phyloP scores from a whole-genome alignment of 2,888 invertebrate species.

The Pharmacophagus antenor region DNA sequence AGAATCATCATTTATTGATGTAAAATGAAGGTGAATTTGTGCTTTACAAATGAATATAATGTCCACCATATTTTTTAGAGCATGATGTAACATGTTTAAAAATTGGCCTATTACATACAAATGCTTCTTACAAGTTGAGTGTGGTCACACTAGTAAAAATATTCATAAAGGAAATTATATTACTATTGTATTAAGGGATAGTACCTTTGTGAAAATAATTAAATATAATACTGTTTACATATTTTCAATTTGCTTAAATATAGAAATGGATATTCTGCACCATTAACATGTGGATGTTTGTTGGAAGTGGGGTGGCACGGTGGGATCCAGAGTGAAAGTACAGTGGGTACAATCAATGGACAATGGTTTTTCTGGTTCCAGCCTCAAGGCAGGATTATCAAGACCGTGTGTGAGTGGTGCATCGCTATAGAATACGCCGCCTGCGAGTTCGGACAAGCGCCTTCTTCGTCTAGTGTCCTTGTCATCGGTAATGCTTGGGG shows the following conservation, averaged over 20 bases:
- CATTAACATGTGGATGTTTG: constrained; percentile 47
- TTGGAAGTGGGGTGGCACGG: constrained; percentile 39
- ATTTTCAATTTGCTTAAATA: constrained; percentile 4
- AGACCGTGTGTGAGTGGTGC: constrained; percentile 51
- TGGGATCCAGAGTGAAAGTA: constrained; percentile 48
- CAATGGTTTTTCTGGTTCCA: constrained; percentile 61
- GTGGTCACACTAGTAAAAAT: too few species aligned
- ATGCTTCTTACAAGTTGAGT: too few species aligned
- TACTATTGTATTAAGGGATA: too few species aligned
- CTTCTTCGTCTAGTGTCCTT: constrained; percentile 71
- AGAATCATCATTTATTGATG: background rate
- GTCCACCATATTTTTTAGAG: too few species aligned
- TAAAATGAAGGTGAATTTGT: too few species aligned
- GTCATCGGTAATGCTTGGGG: constrained; percentile 64
- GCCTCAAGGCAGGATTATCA: constrained; percentile 66
- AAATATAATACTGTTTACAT: constrained; percentile 19
- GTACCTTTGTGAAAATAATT: too few species aligned
- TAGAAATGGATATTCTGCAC: background rate
- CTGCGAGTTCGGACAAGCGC: constrained; percentile 71
- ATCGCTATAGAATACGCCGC: constrained; percentile 76
- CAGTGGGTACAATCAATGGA: constrained; percentile 48
- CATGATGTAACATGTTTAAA: too few species aligned
- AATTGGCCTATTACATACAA: too few species aligned
- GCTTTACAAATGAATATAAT: too few species aligned
- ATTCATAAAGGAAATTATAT: too few species aligned